Conservation (phyloP, 1,140 invertebrate species). For the Venturia canescens region DNA sequence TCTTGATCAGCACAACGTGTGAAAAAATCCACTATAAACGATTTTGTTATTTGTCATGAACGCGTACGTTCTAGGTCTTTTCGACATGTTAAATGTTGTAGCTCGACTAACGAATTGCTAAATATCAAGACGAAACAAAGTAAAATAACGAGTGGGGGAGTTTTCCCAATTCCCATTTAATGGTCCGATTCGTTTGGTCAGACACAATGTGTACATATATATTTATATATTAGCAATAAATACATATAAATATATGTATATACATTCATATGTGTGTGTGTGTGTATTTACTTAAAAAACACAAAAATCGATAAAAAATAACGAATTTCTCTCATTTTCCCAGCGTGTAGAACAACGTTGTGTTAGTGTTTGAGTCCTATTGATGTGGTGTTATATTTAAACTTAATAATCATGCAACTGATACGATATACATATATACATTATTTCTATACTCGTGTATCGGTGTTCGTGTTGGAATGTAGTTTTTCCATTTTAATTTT, state of each 20-base stretch:
- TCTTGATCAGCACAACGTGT: slow-evolving; percentile 20
- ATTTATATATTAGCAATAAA: background rate
- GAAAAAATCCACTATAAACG: slow-evolving; percentile 18
- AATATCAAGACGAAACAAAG: background rate
- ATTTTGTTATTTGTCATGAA: background rate
- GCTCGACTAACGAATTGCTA: slow-evolving; percentile 4
- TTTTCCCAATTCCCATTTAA: slow-evolving; percentile 10
- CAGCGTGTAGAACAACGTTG: slow-evolving; percentile 61
- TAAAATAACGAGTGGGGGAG: slow-evolving; percentile 3
- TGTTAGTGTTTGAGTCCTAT: slow-evolving; percentile 69
- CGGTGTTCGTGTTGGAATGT: slow-evolving; percentile 66
- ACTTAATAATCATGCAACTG: slow-evolving; percentile 25
- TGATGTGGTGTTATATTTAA: slow-evolving; percentile 69
- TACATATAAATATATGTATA: slow-evolving; percentile 8
- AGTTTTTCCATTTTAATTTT: slow-evolving; percentile 56
- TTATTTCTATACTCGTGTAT: slow-evolving; percentile 32
- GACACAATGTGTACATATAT: background rate
- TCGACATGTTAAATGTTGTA: background rate
- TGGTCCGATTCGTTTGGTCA: slow-evolving; percentile 25
- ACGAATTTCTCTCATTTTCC: slow-evolving; percentile 41
- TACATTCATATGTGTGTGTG: background rate
- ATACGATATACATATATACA: slow-evolving; percentile 16
- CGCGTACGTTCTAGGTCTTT: slow-evolving; percentile 9
- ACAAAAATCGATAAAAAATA: background rate
- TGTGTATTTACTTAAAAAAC: background rate